Base-by-base conservation (phyloP, 2,113 vertebrate genomes). In the Macrotis lagotis region DNA sequence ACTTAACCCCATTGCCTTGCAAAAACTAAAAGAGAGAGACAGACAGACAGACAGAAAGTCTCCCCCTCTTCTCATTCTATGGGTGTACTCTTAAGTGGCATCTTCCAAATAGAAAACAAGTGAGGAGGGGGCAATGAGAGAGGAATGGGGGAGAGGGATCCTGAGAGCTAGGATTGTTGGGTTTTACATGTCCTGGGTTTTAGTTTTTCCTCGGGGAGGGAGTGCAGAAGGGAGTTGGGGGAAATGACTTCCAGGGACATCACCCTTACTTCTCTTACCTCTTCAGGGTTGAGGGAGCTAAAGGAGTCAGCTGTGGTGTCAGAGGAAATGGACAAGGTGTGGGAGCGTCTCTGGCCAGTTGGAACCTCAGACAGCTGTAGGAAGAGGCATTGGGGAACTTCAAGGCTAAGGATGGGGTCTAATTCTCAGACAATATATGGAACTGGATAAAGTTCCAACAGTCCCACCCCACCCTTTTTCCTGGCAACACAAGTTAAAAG, bases 221-320 rank as follows among this genome's bases (percentile, higher is more conserved):
- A 28, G 44, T 44, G 0, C 16, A 51, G 53, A 47, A 88, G 22
- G 25, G 37, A 93, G 50, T 51, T 50, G 19, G 51, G 49, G 22
- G 11, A 28, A 88, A n/a, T 0, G 24, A 0, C 8, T 37, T 24
- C 25, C 50, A 0, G 1, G 16, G 25, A 66, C 12, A 28, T 22
- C 25, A 0, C 10, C 24, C 52, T 0, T 0, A 25, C 26, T 11
- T 94, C 25, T 92, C 91, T 92, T 90, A 99, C 99, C 99, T 99
- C 99, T n/a, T 99, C 98, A 0, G 98, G 98, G 51, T 97, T 98
- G 90, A 99, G 98, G 52, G 99, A 99, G 96, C 98, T 99, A 50
- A 99, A 99, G 94, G 99, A 99, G 93, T 99, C 99, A 3, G 99
- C 98, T 0, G 99, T 98, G 94, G 99, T 99, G 93, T 99, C 99